phyloP scores from a whole-genome alignment of 2,888 invertebrate genomes.

The Amphimallon solstitiale region DNA sequence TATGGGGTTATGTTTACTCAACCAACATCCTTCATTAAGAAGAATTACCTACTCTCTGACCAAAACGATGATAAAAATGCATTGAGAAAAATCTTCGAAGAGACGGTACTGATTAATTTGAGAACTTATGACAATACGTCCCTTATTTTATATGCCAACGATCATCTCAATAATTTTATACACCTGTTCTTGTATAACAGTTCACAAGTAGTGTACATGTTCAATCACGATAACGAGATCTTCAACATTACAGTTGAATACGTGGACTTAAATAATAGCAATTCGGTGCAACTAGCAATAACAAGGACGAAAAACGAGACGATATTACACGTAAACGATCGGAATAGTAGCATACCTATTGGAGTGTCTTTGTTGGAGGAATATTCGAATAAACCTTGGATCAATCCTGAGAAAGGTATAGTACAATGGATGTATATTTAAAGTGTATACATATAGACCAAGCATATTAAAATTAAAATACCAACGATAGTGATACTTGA shows the following conservation, averaged over 20 bases:
- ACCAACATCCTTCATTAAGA: constrained; percentile 80
- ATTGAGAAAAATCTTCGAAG: constrained; percentile 78
- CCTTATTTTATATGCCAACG: constrained; percentile 89
- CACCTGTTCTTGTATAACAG: constrained; percentile 86
- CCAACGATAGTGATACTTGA: no score
- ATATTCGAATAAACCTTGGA: constrained; percentile 89
- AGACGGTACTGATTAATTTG: constrained; percentile 87
- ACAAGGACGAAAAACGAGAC: constrained; percentile 77
- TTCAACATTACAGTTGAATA: constrained; percentile 81
- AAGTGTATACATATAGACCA: no score
- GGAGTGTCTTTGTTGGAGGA: constrained; percentile 76
- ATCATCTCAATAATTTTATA: constrained; percentile 92
- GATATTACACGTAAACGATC: constrained; percentile 83
- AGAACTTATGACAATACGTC: constrained; percentile 86
- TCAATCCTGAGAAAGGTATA: constrained; percentile 81
- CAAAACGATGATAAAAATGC: constrained; percentile 68
- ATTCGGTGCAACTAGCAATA: constrained; percentile 90
- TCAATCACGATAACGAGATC: constrained; percentile 84
- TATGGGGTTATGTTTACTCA: constrained; percentile 90
- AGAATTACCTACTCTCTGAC: constrained; percentile 73
- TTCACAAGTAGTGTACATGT: constrained; percentile 83
- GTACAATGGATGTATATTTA: no score
- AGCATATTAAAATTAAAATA: no score
- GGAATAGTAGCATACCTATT: constrained; percentile 75
- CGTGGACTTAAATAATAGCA: constrained; percentile 79